Evolutionary conservation across 53 echinoderm and acorn worm species (phyloP).

Genomic region (Luidia sarsii): DNA sequence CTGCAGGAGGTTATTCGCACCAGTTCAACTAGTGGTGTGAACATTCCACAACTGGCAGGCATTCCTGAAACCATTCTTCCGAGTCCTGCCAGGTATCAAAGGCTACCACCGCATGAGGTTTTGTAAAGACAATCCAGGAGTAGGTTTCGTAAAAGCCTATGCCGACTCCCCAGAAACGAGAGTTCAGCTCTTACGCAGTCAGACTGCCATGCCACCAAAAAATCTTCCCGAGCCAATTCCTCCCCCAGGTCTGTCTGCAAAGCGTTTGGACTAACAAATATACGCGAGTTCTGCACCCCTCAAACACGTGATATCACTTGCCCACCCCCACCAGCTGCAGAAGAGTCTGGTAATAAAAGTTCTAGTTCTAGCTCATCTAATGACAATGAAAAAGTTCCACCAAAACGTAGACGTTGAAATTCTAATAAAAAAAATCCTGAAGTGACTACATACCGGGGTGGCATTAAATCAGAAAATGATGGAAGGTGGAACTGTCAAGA

Average conservation of each 20-base stretch:
- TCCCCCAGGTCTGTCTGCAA: constrained; percentile 12
- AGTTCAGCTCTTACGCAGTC: constrained; percentile 13
- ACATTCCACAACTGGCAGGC: too few relatives aligned
- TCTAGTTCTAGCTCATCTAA: not conserved
- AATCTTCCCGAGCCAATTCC: constrained; percentile 10
- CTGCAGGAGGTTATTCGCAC: too few relatives aligned
- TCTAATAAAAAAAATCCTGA: constrained; percentile 12
- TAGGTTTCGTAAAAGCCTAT: not conserved
- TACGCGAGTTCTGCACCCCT: constrained; percentile 4
- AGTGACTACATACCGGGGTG: not conserved
- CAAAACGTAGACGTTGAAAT: constrained; percentile 28
- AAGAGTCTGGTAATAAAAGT: too few relatives aligned
- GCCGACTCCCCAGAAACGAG: constrained; percentile 13
- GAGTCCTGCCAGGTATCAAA: too few relatives aligned
- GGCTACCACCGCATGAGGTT: not conserved
- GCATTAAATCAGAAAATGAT: too few relatives aligned
- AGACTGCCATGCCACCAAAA: not conserved
- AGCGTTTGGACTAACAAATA: not conserved
- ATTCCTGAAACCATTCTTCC: too few relatives aligned
- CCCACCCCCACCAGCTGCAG: not conserved
- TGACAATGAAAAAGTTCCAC: constrained; percentile 2
- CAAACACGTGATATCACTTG: constrained; percentile 1
- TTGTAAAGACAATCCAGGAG: not conserved
- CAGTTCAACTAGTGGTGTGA: too few relatives aligned
- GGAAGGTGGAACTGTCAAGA: too few relatives aligned